These are phyloP conservation scores for Orchesella flavescens DNA, from an alignment of 2,888 invertebrate genomes.

Conservation along the genomic window DNA sequence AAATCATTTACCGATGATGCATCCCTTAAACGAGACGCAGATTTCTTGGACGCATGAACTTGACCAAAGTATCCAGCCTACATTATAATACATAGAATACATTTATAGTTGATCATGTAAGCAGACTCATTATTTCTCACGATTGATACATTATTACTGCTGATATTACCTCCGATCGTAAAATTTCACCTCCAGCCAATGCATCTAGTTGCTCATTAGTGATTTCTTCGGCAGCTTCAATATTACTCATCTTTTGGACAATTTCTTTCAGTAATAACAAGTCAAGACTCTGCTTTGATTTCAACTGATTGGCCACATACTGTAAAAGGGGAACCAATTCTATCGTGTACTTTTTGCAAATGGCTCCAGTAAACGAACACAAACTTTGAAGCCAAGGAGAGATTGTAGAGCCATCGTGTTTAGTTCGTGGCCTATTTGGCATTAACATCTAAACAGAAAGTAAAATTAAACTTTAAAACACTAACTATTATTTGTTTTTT, in stretches of 20 bases:
- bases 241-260: slow-evolving; percentile 99
- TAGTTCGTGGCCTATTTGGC: slow-evolving; percentile 76
- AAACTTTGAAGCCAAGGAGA: slow-evolving; percentile 95
- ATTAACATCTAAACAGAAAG: slow-evolving; percentile 68
- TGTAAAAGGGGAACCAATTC: slow-evolving; percentile 96
- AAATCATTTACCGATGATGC: slow-evolving; percentile 94
- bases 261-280: slow-evolving; percentile 95
- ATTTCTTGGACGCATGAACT: slow-evolving; percentile 96
- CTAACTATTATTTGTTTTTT: too few relatives aligned
- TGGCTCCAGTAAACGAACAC: slow-evolving; percentile 94
- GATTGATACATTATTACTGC: slow-evolving; percentile 5
- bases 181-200: slow-evolving; percentile 95
- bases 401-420: slow-evolving; percentile 92
- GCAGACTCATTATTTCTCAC: too few relatives aligned
- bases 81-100: slow-evolving; percentile 65
- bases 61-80: slow-evolving; percentile 98
- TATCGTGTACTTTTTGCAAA: slow-evolving; percentile 97
- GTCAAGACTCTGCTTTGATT: slow-evolving; percentile 95
- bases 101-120: too few relatives aligned
- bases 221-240: slow-evolving; percentile 96
- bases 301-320: slow-evolving; percentile 97
- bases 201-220: slow-evolving; percentile 97
- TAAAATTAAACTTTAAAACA: too few relatives aligned
- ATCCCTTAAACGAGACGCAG: slow-evolving; percentile 94
- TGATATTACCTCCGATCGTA: slow-evolving; percentile 88